phyloP scores from a whole-genome alignment of 2,888 invertebrate genomes.

The Pedicia rivosa region DNA sequence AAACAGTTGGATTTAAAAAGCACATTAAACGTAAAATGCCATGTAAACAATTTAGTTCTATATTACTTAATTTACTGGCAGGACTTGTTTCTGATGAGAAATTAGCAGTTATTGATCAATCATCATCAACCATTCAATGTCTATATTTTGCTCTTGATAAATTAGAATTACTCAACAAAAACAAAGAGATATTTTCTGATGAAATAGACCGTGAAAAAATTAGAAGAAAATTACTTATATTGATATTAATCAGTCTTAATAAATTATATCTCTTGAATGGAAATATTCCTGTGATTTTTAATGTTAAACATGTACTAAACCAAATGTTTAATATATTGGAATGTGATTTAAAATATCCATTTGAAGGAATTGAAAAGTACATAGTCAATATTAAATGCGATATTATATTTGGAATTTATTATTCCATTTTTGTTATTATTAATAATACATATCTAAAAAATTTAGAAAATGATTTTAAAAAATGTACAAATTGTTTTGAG shows the following conservation, averaged over 20 bases:
- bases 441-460: neutral
- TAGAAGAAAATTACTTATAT: constrained; percentile 21
- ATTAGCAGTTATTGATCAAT: constrained; percentile 16
- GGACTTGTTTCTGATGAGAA: constrained; percentile 23
- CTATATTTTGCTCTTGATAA: constrained; percentile 25
- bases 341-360: neutral
- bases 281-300: constrained; percentile 15
- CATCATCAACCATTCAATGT: constrained; percentile 21
- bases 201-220: constrained; percentile 17
- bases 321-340: constrained; percentile 12
- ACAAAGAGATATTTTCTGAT: constrained; percentile 5
- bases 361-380: neutral
- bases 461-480: neutral
- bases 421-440: neutral
- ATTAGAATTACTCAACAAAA: constrained; percentile 17
- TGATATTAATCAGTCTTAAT: constrained; percentile 23
- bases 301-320: constrained; percentile 20
- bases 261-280: constrained; percentile 21
- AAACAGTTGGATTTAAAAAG: constrained; percentile 1
- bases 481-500: neutral
- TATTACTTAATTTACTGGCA: constrained; percentile 22
- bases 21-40: constrained; percentile 1
- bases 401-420: constrained; percentile 1
- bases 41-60: constrained; percentile 16
- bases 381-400: neutral